Evolutionary conservation across 2,797 vertebrate genomes (phyloP).

Genomic region (Graptemys geographica): DNA sequence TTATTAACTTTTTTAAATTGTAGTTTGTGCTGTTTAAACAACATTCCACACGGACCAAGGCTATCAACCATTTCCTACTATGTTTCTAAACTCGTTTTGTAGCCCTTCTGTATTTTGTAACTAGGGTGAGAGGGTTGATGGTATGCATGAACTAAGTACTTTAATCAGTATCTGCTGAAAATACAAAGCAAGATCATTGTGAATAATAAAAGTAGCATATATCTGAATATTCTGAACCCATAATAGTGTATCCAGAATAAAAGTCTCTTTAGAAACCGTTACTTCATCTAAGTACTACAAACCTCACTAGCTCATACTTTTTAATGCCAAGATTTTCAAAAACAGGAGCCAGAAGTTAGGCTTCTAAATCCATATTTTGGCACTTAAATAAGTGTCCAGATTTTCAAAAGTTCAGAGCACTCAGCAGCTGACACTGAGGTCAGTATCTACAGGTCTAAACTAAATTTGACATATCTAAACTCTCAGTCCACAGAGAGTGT

Average conservation of each 20-base stretch:
- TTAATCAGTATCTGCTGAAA: neutral
- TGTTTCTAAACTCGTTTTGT: neutral
- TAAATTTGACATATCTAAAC: neutral
- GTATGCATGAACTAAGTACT: neutral
- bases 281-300: too few relatives aligned
- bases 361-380: conserved; percentile 29
- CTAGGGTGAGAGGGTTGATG: neutral
- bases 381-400: neutral
- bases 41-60: neutral
- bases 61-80: neutral
- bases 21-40: neutral
- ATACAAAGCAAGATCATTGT: neutral
- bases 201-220: neutral
- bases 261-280: neutral
- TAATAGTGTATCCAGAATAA: neutral
- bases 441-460: neutral
- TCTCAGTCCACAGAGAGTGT: neutral
- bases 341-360: neutral
- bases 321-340: neutral
- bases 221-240: rapidly evolving
- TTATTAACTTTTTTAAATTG: neutral
- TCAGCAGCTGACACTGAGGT: neutral
- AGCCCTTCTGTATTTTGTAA: neutral
- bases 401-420: rapidly evolving
- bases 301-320: too few relatives aligned